Conservation (phyloP, 2,113 vertebrate genomes). For the Poecilia latipinna region DNA sequence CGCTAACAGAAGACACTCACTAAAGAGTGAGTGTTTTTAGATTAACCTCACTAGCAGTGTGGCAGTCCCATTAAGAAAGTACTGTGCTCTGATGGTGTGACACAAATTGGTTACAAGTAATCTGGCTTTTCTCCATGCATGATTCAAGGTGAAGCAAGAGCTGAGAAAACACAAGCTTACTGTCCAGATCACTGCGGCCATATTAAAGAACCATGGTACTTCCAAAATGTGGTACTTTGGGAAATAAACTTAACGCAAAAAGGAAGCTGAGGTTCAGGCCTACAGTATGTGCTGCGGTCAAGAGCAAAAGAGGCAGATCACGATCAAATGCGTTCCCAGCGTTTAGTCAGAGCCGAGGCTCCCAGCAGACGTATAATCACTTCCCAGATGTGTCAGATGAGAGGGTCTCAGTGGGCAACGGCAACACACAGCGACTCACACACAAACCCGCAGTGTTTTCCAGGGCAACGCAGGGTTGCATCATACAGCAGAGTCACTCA, state of each 20-base stretch:
- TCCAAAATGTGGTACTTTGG: constrained; percentile 50
- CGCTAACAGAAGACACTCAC: constrained; percentile 51
- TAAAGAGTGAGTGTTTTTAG: constrained; percentile 65
- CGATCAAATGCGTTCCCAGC: constrained; percentile 38
- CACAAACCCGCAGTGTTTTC: constrained; percentile 7
- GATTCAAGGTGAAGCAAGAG: constrained; percentile 78
- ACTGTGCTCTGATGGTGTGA: constrained; percentile 73
- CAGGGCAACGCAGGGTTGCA: constrained; percentile 19
- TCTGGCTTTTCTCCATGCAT: constrained; percentile 74
- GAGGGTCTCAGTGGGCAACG: constrained; percentile 24
- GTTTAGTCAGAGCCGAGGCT: constrained; percentile 37
- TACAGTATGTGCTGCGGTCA: constrained; percentile 14
- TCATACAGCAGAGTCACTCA: constrained; percentile 32
- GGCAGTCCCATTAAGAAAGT: constrained; percentile 80
- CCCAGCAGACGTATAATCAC: constrained; percentile 36
- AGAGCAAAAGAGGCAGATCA: constrained; percentile 50
- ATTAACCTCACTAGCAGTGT: constrained; percentile 64
- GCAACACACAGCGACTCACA: constrained; percentile 11
- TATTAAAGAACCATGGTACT: constrained; percentile 48
- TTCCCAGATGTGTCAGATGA: constrained; percentile 39
- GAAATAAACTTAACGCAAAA: constrained; percentile 3
- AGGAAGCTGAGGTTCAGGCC: constrained; percentile 10
- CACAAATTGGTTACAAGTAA: constrained; percentile 75
- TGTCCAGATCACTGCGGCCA: constrained; percentile 69
- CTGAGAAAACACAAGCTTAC: constrained; percentile 63